Base-by-base conservation (phyloP, 2,797 vertebrate species). In the Macropus fuliginosus region DNA sequence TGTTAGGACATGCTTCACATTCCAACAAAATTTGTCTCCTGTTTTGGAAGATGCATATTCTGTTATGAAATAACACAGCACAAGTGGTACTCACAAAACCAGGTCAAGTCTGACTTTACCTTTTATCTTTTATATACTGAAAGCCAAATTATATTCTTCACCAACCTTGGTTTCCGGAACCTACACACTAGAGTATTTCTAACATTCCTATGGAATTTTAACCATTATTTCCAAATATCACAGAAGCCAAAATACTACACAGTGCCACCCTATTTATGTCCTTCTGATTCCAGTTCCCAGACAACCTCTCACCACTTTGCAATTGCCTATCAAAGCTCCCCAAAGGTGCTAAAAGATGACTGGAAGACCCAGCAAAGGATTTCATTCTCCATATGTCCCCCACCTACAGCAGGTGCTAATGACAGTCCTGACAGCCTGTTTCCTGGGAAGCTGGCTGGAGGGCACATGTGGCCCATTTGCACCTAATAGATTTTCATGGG, bases 71-170 rank as follows among this genome's bases (percentile, higher is more conserved):
- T 92, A 56, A 34, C 28, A 40, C 11, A 92, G 10, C 93, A 87
- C 31, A 92, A 10, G 92, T 56, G 28, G 56, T 93, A 92, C 46
- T 66, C 29, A 91, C 94, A n/a, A 5, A 0, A 93, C 10, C 29
- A 95, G 34, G 93, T 52, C 11, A 95, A 56, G 0, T 93, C 24
- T 94, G 34, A 91, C 56, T 91, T 95, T 56, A 57, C 10, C 3
- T 93, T 94, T 81, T 62, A 21, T 89, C 40, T 92, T 90, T 46
- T 66, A 52, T 40, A 90, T n/a, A 66, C 5, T 34, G 74, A 92
- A 34, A 95, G 57, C 55, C 66, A 95, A 94, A 87, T 66, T 90
- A 66, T 81, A 97, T 92, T 94, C 94, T 94, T 62, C 52, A 89
- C 12, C 52, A 93, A 87, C n/a, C 62, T 31, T 21, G 29, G 13